phyloP scores from a whole-genome alignment of 2,888 invertebrate species.

The Phlogophora meticulosa region DNA sequence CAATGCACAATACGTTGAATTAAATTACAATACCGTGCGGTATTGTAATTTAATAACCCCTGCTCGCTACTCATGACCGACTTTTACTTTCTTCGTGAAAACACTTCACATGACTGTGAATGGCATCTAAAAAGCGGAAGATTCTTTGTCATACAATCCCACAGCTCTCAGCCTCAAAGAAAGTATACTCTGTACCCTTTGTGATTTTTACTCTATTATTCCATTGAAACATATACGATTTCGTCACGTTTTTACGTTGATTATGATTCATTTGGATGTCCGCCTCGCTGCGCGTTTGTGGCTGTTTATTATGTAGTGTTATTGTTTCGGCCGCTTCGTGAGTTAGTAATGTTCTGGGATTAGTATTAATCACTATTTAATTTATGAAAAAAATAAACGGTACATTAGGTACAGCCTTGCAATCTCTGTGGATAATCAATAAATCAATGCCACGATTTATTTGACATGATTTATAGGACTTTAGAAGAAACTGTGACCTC shows the following conservation, averaged over 20 bases:
- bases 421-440: too few species aligned
- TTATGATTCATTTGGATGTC: constrained; percentile 31
- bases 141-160: constrained; percentile 80
- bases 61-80: constrained; percentile 76
- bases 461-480: too few species aligned
- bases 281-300: background rate
- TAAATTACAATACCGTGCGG: constrained; percentile 41
- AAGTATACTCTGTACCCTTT: constrained; percentile 70
- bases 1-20: constrained; percentile 54
- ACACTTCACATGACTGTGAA: constrained; percentile 85
- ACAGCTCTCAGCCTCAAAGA: constrained; percentile 85
- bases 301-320: background rate
- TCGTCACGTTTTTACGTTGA: constrained; percentile 48
- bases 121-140: constrained; percentile 87
- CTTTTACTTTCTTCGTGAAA: constrained; percentile 90
- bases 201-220: constrained; percentile 55
- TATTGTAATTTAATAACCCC: too few species aligned
- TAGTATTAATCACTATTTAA: background rate
- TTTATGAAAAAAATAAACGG: too few species aligned
- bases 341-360: background rate
- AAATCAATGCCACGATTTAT: too few species aligned
- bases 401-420: too few species aligned
- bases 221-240: constrained; percentile 42
- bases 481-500: too few species aligned
- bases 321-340: background rate